phyloP scores from a whole-genome alignment of 1,140 invertebrate genomes.

The Drosophila kohkoa region DNA sequence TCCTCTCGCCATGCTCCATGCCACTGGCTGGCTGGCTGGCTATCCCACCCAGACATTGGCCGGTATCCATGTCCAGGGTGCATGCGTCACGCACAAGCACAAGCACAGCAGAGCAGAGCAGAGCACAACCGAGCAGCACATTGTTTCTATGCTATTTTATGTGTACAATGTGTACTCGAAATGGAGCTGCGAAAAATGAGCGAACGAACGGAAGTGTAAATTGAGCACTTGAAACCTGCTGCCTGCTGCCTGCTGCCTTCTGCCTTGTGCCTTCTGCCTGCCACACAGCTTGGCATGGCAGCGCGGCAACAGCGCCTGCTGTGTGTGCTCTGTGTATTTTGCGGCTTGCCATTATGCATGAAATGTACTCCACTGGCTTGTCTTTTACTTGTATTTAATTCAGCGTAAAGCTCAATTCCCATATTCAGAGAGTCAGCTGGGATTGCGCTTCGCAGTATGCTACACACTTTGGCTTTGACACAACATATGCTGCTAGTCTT shows the following conservation, averaged over 20 bases:
- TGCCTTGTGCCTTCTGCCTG: constrained; percentile 26
- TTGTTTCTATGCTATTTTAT: constrained; percentile 43
- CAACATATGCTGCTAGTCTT: constrained; percentile 58
- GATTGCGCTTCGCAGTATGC: constrained; percentile 70
- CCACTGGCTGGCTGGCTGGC: neutral
- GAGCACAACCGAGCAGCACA: neutral
- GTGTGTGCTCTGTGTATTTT: constrained; percentile 41
- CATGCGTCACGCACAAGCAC: constrained; percentile 43
- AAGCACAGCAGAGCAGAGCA: neutral
- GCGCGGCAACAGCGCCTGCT: constrained; percentile 24
- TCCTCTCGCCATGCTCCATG: neutral
- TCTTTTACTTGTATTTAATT: constrained; percentile 41
- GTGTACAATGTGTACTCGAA: constrained; percentile 21
- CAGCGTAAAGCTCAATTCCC: constrained; percentile 44
- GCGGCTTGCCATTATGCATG: constrained; percentile 49
- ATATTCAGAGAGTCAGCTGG: constrained; percentile 62
- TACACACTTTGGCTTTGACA: constrained; percentile 40
- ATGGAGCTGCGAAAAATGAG: constrained; percentile 48
- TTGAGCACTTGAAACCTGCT: constrained; percentile 72
- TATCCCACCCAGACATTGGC: neutral
- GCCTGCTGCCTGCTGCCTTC: constrained; percentile 30
- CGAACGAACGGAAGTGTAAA: constrained; percentile 75
- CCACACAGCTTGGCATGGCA: constrained; percentile 23
- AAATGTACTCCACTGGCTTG: constrained; percentile 29
- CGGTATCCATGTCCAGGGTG: constrained; percentile 24